Conservation (phyloP, 2,888 invertebrate genomes). For the Orthosia gracilis region DNA sequence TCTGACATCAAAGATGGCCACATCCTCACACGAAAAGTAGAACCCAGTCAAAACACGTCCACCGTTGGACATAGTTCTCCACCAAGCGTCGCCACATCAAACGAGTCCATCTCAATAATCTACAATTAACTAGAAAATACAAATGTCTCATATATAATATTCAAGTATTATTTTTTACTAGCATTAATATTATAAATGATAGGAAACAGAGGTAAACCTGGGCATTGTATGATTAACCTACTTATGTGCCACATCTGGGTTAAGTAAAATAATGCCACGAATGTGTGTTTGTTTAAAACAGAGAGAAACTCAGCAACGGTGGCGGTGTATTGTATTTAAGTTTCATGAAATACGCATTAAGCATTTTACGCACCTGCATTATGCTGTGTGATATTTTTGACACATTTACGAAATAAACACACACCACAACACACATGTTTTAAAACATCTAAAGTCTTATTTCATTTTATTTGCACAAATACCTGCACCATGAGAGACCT, state of each 20-base stretch:
- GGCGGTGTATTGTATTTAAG: background rate
- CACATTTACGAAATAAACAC: too few species aligned
- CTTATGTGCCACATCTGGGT: constrained; percentile 24
- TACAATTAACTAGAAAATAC: background rate
- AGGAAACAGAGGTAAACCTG: background rate
- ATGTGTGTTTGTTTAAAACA: constrained; percentile 20
- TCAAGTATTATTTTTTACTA: background rate
- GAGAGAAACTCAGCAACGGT: background rate
- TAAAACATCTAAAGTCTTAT: too few species aligned
- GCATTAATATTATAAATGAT: constrained; percentile 16
- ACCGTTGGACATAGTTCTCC: too few species aligned
- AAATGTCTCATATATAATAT: background rate
- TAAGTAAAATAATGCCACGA: constrained; percentile 42
- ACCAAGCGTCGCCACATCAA: too few species aligned
- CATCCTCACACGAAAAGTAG: too few species aligned
- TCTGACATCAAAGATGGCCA: too few species aligned
- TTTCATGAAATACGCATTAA: background rate
- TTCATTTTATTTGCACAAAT: too few species aligned
- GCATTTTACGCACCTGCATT: background rate
- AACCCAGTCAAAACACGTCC: too few species aligned
- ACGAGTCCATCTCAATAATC: too few species aligned
- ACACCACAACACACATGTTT: too few species aligned
- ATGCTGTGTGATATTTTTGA: background rate
- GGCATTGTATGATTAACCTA: constrained; percentile 47
- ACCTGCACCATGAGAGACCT: too few species aligned